Evolutionary conservation across 2,797 vertebrate species (phyloP).

Genomic region (Lithobates pipiens): DNA sequence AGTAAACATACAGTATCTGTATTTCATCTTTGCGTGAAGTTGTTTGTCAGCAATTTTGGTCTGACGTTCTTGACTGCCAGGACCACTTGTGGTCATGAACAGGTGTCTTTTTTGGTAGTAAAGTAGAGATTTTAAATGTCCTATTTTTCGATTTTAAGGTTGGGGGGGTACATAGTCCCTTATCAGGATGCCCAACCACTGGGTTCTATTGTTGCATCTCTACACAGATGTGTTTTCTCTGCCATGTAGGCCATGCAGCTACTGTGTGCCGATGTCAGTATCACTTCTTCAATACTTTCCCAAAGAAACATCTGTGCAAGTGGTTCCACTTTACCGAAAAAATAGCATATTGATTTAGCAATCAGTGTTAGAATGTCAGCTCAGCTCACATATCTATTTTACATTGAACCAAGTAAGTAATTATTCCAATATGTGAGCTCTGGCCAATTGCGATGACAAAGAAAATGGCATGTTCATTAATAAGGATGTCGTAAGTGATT

Average conservation of each 20-base stretch:
- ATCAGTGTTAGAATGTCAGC: slow-evolving; percentile 43
- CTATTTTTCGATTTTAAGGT: not conserved
- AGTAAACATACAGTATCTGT: too few species aligned
- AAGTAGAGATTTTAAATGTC: too few species aligned
- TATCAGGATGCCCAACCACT: not conserved
- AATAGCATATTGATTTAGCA: slow-evolving; percentile 48
- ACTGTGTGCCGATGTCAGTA: slow-evolving; percentile 19
- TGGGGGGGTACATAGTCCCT: not conserved
- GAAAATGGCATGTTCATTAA: slow-evolving; percentile 9
- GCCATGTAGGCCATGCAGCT: not conserved
- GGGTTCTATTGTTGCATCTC: not conserved
- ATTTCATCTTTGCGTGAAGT: too few species aligned
- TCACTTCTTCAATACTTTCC: slow-evolving; percentile 10
- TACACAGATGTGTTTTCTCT: not conserved
- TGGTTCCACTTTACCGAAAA: slow-evolving; percentile 50
- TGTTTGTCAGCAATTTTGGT: too few species aligned
- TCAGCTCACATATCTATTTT: slow-evolving; percentile 39
- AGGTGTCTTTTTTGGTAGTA: too few species aligned
- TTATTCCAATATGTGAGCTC: slow-evolving; percentile 51
- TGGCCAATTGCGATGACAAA: slow-evolving; percentile 7
- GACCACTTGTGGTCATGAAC: too few species aligned
- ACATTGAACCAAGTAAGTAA: slow-evolving; percentile 44
- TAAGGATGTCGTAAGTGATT: slow-evolving; percentile 5
- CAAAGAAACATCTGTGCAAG: slow-evolving; percentile 20
- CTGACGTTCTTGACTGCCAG: too few species aligned